Conservation (phyloP, 2,797 vertebrate species). For the Helostoma temminkii region DNA sequence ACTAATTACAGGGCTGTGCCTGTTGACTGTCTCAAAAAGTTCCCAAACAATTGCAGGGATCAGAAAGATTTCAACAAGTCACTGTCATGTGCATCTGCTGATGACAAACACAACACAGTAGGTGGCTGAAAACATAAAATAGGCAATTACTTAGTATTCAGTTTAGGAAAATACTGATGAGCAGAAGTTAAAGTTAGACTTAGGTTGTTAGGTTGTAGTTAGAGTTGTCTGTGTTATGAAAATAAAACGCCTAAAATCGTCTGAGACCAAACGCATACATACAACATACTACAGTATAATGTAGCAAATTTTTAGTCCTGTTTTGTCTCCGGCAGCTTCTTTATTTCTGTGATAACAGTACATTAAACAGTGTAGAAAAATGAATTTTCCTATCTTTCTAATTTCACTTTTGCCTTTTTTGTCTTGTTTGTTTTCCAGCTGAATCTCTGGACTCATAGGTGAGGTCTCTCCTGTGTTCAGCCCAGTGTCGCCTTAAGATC, state of each 20-base stretch:
- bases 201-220: too few species aligned
- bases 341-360: slow-evolving; percentile 14
- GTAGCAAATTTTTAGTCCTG: slow-evolving; percentile 1
- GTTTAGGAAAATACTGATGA: too few species aligned
- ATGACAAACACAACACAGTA: too few species aligned
- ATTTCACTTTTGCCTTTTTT: slow-evolving; percentile 5
- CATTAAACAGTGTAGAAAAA: neutral
- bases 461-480: slow-evolving; percentile 26
- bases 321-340: neutral
- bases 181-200: too few species aligned
- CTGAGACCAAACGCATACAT: slow-evolving; percentile 6
- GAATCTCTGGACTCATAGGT: slow-evolving; percentile 83
- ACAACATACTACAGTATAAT: too few species aligned
- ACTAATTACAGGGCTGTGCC: too few species aligned
- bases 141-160: too few species aligned
- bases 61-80: neutral
- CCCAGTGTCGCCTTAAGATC: slow-evolving; percentile 50
- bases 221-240: too few species aligned
- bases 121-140: too few species aligned
- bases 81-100: too few species aligned
- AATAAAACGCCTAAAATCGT: neutral
- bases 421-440: slow-evolving; percentile 54
- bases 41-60: too few species aligned
- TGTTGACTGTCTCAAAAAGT: too few species aligned
- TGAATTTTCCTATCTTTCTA: neutral